These are phyloP conservation scores for Drosophila repletoides DNA, from an alignment of 1,140 invertebrate species.

Conservation along the genomic window DNA sequence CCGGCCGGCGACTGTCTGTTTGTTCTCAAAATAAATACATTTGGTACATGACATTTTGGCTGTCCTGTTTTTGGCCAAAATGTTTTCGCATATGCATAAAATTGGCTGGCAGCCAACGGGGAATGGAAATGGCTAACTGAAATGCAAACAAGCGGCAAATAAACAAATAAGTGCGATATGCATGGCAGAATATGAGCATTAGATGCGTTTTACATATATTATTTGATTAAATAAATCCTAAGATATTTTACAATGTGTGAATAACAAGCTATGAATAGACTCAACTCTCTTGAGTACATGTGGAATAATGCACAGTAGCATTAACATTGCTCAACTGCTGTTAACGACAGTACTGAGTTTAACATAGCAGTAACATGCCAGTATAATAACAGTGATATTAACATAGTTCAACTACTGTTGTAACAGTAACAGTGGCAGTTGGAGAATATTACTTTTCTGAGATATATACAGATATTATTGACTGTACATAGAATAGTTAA, in stretches of 20 bases:
- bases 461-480: too few relatives aligned
- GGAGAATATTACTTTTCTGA: too few relatives aligned
- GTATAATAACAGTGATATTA: too few relatives aligned
- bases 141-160: slow-evolving; percentile 68
- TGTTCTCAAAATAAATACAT: slow-evolving; percentile 38
- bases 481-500: too few relatives aligned
- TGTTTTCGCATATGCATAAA: slow-evolving; percentile 59
- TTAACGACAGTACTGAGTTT: too few relatives aligned
- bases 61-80: slow-evolving; percentile 53
- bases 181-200: slow-evolving; percentile 42
- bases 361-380: too few relatives aligned
- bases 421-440: too few relatives aligned
- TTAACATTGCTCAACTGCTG: neutral
- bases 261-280: too few relatives aligned
- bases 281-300: too few relatives aligned
- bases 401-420: too few relatives aligned
- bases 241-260: too few relatives aligned
- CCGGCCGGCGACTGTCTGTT: neutral
- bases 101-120: slow-evolving; percentile 61
- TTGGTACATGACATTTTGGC: slow-evolving; percentile 44
- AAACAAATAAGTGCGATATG: slow-evolving; percentile 55
- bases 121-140: slow-evolving; percentile 41
- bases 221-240: neutral
- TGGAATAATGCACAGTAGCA: too few relatives aligned
- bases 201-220: slow-evolving; percentile 19